Evolutionary conservation across 2,888 invertebrate species (phyloP), one percentile per base, ranked within the genome.

Genomic region (Himalopsyche kuldschensis): DNA sequence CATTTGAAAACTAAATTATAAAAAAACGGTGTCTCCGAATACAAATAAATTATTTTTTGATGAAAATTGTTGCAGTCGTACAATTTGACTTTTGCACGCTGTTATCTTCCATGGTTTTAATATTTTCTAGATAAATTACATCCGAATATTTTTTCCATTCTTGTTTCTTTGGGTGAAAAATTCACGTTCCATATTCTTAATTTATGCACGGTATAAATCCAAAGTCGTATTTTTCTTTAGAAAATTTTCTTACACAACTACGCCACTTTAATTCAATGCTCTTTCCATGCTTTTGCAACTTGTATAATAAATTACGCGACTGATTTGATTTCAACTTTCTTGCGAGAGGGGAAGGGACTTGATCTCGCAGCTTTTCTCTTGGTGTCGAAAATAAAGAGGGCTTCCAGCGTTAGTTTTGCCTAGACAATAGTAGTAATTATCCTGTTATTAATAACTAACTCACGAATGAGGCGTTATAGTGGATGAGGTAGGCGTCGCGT

Each of bases 361-460:
- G 55, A 55, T 55, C 55, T 55, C 41, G 41, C 41, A 41, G 15
- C 41, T 41, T 41, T 41, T 20, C 10, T 20, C 6, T 55, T 2
- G 6, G 20, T 20, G 69, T 75, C 10, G 75, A 32, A 30, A 32
- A 32, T 11, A 32, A 15, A 31, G 3, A 75, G n/a, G 17, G 6
- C 27, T 30, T 27, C 31, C 17, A 79, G 15, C n/a, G 11, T 24
- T 30, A 48, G 11, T n/a, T n/a, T 69, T 32, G 17, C 63, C 8
- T 3, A n/a, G 41, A 80, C 80, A 80, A 80, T 80, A 80, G 63
- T 80, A 32, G 80, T 80, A 75, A 80, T 80, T 80, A 80, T 35
- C 20, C 69, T 80, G 30, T 31, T 35, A 69, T 75, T 75, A 75
- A 80, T 80, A 31, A 75, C 24, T 31, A 15, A 35, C 32, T 55